These are phyloP conservation scores for Pomacea maculata DNA, from an alignment of 1,140 invertebrate genomes.

Conservation along the genomic window DNA sequence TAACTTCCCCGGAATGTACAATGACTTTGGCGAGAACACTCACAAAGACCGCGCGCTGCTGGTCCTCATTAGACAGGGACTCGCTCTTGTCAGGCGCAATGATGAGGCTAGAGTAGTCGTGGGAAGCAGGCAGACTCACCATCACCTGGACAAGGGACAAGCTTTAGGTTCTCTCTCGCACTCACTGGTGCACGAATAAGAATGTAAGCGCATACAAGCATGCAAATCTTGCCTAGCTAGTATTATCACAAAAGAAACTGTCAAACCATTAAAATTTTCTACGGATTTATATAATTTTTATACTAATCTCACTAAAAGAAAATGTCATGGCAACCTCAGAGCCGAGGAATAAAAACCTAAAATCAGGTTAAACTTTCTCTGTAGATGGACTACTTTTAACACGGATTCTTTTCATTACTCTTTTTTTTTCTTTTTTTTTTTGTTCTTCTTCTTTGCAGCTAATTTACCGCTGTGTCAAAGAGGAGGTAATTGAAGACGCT, in stretches of 20 bases:
- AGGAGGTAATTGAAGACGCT: conserved; percentile 92
- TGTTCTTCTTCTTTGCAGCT: background rate
- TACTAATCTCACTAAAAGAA: no score
- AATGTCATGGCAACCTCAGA: no score
- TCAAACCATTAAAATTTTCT: no score
- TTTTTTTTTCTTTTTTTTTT: no score
- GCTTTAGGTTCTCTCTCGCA: background rate
- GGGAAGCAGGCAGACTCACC: background rate
- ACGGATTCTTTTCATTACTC: no score
- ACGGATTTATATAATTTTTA: no score
- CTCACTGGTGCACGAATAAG: background rate
- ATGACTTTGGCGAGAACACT: background rate
- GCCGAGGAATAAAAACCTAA: no score
- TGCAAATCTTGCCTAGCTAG: no score
- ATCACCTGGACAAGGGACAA: background rate
- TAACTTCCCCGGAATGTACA: no score
- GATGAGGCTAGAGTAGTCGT: background rate
- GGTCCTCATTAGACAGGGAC: background rate
- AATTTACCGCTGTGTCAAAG: conserved; percentile 73
- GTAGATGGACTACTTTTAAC: no score
- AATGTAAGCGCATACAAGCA: background rate
- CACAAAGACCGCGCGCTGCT: background rate
- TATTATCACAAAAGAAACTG: no score
- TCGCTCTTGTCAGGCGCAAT: background rate
- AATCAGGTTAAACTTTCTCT: no score